These are phyloP conservation scores for Scaptodrosophila lebanonensis DNA, from an alignment of 1,140 invertebrate species.

Conservation along the genomic window DNA sequence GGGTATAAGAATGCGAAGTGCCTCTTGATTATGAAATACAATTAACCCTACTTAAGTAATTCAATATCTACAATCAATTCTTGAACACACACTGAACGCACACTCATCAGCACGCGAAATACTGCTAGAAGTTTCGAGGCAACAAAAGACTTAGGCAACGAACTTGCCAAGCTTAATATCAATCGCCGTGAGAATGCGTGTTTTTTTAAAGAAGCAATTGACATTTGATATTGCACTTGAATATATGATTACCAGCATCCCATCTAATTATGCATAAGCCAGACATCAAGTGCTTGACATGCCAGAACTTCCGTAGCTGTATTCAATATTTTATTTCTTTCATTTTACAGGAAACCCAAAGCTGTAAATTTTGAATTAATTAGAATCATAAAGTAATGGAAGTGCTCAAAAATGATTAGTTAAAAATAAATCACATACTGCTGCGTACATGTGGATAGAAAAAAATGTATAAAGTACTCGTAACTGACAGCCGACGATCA, in stretches of 20 bases:
- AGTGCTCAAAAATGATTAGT: conserved; percentile 49
- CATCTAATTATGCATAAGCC: conserved; percentile 61
- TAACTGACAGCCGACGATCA: conserved; percentile 47
- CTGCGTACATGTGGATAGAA: neutral
- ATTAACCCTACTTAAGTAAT: no score
- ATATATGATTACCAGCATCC: conserved; percentile 38
- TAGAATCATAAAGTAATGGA: conserved; percentile 56
- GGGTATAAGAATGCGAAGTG: no score
- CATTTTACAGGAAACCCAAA: no score
- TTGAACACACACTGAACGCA: no score
- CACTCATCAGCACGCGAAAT: no score
- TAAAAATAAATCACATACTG: conserved; percentile 53
- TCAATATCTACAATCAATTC: no score
- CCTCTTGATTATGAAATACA: no score
- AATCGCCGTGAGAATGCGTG: conserved; percentile 24
- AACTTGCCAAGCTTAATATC: conserved; percentile 6
- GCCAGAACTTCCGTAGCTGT: conserved; percentile 27
- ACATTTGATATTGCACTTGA: conserved; percentile 44
- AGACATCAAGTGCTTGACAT: conserved; percentile 49
- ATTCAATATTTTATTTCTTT: no score
- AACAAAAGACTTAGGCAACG: conserved; percentile 18
- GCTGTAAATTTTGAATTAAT: conserved; percentile 55
- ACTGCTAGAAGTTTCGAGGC: neutral
- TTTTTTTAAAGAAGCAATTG: conserved; percentile 15
- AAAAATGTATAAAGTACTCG: conserved; percentile 39